Base-by-base conservation (phyloP, 2,888 invertebrate genomes). In the Eristalis arbustorum region DNA sequence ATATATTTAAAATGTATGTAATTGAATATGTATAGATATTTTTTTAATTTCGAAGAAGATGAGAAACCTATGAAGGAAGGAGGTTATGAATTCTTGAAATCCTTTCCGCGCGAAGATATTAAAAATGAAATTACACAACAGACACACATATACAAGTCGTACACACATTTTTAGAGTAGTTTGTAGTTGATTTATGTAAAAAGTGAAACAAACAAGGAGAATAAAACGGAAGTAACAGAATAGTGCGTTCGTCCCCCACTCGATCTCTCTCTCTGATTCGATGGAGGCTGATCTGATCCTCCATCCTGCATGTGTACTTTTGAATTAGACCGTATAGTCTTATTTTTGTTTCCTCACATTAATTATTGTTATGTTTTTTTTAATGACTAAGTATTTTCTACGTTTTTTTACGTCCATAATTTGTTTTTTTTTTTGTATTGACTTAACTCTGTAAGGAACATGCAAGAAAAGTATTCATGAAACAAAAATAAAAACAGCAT, bases 1-100 rank as follows among this genome's bases (percentile, higher is more conserved):
- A 77, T 74, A 87, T 87, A 87, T 82, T 77, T 76, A 73, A 82
- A 76, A 76, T 67, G 67, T 85, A 72, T 85, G 66, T 85, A 87
- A 71, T 72, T 87, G 78, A 79, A 81, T 81, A 75, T 87, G 71
- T 37, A 87, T 87, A 83, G 78, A 83, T 79, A 82, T 87, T 79
- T 80, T 85, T 87, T 87, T 87, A 68, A 78, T 82, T 85, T 85
- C 69, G 77, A 71, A 71, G 42, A 73, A 49, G 66, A 40, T 37
- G 63, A 68, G 62, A 56, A 67, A 57, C n/a, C 49, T 5, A n/a
- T 18, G 18, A 18, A 18, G 49, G 18, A 18, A 18, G 49, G 18
- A 18, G n/a, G 18, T 49, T 4, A 18, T 49, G 49, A 18, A 18
- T 18, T 4, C 8, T 49, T 18, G 6, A 59, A 25, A 59, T n/a